phyloP scores from a whole-genome alignment of 2,113 vertebrate genomes.

The Zapornia atra region DNA sequence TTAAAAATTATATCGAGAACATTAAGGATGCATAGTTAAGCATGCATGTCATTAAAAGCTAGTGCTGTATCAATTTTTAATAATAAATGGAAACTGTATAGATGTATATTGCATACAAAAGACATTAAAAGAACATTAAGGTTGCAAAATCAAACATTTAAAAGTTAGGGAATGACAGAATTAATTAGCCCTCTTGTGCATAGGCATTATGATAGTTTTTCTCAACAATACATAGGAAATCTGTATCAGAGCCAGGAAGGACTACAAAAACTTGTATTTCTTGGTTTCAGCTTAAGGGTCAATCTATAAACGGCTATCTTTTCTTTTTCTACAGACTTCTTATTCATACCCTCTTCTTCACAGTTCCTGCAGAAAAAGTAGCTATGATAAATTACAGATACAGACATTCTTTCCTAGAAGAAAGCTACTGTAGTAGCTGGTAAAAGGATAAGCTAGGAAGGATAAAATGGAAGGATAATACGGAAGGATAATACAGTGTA shows the following conservation, averaged over 20 bases:
- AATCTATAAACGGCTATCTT: neutral
- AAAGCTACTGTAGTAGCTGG: neutral
- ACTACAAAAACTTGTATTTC: neutral
- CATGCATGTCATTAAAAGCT: slow-evolving; percentile 11
- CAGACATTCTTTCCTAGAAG: neutral
- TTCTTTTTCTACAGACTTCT: neutral
- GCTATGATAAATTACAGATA: neutral
- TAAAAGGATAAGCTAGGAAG: neutral
- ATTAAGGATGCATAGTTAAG: slow-evolving; percentile 44
- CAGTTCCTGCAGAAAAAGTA: neutral
- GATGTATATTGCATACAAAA: slow-evolving; percentile 21
- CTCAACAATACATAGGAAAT: neutral
- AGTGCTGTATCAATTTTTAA: slow-evolving; percentile 50
- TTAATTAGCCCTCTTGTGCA: neutral
- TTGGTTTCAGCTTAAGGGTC: neutral
- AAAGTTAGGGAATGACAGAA: neutral
- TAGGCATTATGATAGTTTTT: neutral
- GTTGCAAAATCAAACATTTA: slow-evolving; percentile 14
- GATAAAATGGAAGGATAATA: neutral
- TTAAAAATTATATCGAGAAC: neutral
- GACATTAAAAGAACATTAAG: slow-evolving; percentile 34
- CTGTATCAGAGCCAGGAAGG: neutral
- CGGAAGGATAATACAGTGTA: neutral
- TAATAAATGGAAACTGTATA: neutral
- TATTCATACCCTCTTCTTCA: neutral